Percentiles rank a stretch among this genome's conserved stretches.
These are phyloP conservation scores for Choristoneura rosaceana DNA, from an alignment of 2,888 invertebrate species.

Conservation along the genomic window DNA sequence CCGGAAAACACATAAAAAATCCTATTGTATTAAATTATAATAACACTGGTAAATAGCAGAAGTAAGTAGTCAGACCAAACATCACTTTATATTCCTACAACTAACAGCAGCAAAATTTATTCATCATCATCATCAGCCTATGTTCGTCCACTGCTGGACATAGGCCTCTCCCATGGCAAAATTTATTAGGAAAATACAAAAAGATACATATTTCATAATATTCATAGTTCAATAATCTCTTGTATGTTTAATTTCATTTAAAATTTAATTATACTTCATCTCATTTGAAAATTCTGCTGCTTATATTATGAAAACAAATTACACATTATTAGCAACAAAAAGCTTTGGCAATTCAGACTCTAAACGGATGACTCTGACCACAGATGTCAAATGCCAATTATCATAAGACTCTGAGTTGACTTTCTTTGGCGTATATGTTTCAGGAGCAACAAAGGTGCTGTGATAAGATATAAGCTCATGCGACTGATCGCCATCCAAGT, in stretches of 20 bases:
- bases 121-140: no score
- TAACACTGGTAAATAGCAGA: background rate
- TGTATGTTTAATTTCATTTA: background rate
- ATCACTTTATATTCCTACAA: background rate
- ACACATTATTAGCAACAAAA: constrained; percentile 78
- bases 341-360: constrained; percentile 90
- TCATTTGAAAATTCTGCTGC: background rate
- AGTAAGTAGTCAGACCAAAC: background rate
- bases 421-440: constrained; percentile 68
- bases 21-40: background rate
- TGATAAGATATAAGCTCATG: constrained; percentile 92
- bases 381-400: constrained; percentile 88
- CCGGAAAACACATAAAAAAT: background rate
- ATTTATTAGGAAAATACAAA: background rate
- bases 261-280: background rate
- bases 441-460: constrained; percentile 86
- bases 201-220: background rate
- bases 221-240: background rate
- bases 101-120: background rate
- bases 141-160: no score
- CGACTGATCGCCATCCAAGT: constrained; percentile 90
- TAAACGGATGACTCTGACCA: constrained; percentile 88
- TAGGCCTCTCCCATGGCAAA: no score
- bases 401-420: constrained; percentile 62
- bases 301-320: background rate